Conservation (phyloP, 2,113 vertebrate species). For the Aegotheles bennettii region DNA sequence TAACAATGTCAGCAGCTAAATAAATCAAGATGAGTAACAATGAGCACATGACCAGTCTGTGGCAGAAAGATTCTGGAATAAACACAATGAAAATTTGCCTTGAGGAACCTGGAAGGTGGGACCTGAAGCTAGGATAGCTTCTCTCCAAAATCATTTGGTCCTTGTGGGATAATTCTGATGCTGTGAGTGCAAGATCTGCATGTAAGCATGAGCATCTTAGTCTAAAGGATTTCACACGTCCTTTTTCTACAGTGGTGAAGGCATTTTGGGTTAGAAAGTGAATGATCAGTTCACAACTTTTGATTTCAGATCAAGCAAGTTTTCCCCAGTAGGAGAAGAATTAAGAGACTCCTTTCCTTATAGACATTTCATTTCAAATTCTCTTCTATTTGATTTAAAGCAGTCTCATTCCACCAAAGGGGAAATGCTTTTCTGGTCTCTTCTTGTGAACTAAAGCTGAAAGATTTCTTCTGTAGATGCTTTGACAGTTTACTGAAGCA, state of each 20-base stretch:
- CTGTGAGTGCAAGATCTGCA: background rate
- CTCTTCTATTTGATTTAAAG: background rate
- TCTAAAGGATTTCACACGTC: background rate
- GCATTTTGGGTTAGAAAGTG: background rate
- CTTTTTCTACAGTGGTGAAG: background rate
- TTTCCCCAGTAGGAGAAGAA: background rate
- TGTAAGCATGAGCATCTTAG: background rate
- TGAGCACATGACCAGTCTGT: fast-evolving
- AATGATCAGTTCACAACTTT: background rate
- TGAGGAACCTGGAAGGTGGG: background rate
- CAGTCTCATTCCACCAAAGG: background rate
- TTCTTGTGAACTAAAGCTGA: background rate
- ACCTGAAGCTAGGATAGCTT: background rate
- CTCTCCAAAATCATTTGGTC: background rate
- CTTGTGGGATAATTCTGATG: background rate
- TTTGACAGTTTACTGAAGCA: conserved; percentile 23
- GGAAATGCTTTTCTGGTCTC: background rate
- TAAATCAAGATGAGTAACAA: background rate
- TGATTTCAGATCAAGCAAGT: background rate
- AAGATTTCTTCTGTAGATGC: background rate
- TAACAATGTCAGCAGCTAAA: background rate
- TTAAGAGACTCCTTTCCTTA: background rate
- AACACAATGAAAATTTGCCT: background rate
- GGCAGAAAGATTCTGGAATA: background rate
- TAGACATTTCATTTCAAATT: background rate